Evolutionary conservation across 2,797 vertebrate species (phyloP).

Genomic region (Pseudomugil tenellus): DNA sequence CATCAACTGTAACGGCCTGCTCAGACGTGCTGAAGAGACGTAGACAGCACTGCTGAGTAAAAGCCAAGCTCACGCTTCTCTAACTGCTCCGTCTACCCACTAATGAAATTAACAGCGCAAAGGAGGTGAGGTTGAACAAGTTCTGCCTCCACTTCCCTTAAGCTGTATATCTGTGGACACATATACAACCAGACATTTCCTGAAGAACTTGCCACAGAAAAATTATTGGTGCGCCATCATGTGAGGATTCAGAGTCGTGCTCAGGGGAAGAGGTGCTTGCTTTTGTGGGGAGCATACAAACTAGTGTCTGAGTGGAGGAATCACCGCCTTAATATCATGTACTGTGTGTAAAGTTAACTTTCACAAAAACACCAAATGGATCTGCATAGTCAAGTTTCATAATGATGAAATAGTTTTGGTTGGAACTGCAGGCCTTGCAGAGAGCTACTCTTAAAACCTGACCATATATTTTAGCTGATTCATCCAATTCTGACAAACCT

Average conservation of each 20-base stretch:
- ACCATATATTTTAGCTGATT: slow-evolving; percentile 59
- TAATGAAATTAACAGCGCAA: slow-evolving; percentile 67
- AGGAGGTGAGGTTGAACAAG: slow-evolving; percentile 61
- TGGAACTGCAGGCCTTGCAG: slow-evolving; percentile 41
- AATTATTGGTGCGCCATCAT: slow-evolving; percentile 44
- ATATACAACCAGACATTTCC: slow-evolving; percentile 63
- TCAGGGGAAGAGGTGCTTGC: slow-evolving; percentile 29
- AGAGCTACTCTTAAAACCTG: slow-evolving; percentile 36
- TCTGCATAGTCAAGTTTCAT: slow-evolving; percentile 14
- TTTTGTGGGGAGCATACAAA: slow-evolving; percentile 53
- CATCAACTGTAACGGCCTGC: slow-evolving; percentile 55
- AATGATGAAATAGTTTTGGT: slow-evolving; percentile 41
- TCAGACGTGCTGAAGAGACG: slow-evolving; percentile 58
- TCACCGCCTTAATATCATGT: slow-evolving; percentile 53
- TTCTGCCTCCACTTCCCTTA: slow-evolving; percentile 42
- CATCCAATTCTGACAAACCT: slow-evolving; percentile 41
- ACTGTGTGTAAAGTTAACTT: slow-evolving; percentile 17
- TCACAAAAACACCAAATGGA: slow-evolving; percentile 46
- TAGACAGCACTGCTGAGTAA: slow-evolving; percentile 35
- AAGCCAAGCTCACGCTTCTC: slow-evolving; percentile 56
- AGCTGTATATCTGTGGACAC: slow-evolving; percentile 37
- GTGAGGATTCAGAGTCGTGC: slow-evolving; percentile 54
- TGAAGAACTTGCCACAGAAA: slow-evolving; percentile 57
- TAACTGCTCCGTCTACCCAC: slow-evolving; percentile 41
- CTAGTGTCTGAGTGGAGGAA: slow-evolving; percentile 36